Evolutionary conservation across 2,888 invertebrate genomes (phyloP), one percentile per base, ranked within the genome.

Genomic region (Tromatobia lineatoria): DNA sequence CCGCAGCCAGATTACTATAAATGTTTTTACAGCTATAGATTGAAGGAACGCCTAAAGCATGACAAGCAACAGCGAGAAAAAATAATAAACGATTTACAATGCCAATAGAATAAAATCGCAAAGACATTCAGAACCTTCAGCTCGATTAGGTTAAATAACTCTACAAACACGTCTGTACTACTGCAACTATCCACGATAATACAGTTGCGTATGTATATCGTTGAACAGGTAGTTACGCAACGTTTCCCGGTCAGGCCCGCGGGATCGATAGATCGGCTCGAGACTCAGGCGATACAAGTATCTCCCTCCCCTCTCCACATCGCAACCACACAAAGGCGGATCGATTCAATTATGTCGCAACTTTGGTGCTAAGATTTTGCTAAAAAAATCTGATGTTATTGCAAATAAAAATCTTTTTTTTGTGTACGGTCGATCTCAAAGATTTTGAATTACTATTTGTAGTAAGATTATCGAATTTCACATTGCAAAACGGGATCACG

Each of bases 221-320:
- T 82, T 18, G 76, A 82, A 59, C 82, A 79, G 82, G 75, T 85
- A 75, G 71, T 85, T 82, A 79, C 78, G 76, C 59, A 85, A 82
- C 25, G 54, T 66, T 79, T 66, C 57, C 71, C 82, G 75, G 42
- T 76, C 71, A 47, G 71, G 25, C n/a, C 66, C 59, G 74, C 76
- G 67, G 45, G 74, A 78, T 69, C 81, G 84, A 81, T 78, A 69
- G 84, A 81, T 78, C 73, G 13, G 50, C 20, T 76, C 50, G 77
- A 74, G 61, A 50, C 66, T 76, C 61, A 38, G 34, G 57, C 38
- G 20, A 38, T 71, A 69, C 18, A 52, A 52, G n/a, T 67, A 20
- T 50, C 34, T n/a, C 73, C 23, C 52, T 54, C 45, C 47, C 59
- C 61, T 61, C 25, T 18, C 18, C 42, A n/a, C 25, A 54, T 64